These are phyloP conservation scores for Pissodes strobi DNA, from an alignment of 1,140 invertebrate genomes.

Conservation along the genomic window DNA sequence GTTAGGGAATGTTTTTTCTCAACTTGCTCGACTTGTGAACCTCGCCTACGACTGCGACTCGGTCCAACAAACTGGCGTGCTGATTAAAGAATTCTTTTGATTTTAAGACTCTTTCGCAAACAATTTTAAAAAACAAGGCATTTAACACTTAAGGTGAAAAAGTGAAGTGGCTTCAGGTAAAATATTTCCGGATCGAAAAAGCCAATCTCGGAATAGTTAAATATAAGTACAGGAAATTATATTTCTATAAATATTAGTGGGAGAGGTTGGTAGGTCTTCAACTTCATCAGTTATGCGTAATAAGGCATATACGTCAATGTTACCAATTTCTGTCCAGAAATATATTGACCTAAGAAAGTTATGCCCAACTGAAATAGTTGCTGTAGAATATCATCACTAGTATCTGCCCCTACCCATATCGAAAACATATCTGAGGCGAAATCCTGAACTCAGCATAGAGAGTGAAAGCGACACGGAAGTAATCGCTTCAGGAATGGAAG, in stretches of 20 bases:
- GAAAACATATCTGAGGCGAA: neutral
- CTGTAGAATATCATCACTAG: neutral
- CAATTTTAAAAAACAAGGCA: neutral
- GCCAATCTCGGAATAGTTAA: neutral
- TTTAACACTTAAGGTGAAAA: neutral
- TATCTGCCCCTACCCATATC: neutral
- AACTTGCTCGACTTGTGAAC: too few relatives aligned
- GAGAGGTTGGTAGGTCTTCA: too few relatives aligned
- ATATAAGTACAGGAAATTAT: neutral
- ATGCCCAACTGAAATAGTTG: neutral
- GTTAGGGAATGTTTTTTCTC: too few relatives aligned
- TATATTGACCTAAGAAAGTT: neutral
- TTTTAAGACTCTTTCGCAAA: neutral
- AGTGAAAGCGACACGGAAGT: neutral
- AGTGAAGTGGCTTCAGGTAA: neutral
- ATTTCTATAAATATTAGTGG: neutral
- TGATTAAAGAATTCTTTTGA: too few relatives aligned
- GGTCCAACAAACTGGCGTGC: too few relatives aligned
- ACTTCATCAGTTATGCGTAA: too few relatives aligned
- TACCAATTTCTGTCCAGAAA: neutral
- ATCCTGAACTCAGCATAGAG: neutral
- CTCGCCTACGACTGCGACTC: too few relatives aligned
- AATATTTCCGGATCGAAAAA: neutral
- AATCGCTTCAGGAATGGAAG: too few relatives aligned
- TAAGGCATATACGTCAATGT: too few relatives aligned